These are phyloP conservation scores for Aphrocallistes beatrix DNA, from an alignment of 37 sponge, comb jelly and placozoan species.

Conservation along the genomic window DNA sequence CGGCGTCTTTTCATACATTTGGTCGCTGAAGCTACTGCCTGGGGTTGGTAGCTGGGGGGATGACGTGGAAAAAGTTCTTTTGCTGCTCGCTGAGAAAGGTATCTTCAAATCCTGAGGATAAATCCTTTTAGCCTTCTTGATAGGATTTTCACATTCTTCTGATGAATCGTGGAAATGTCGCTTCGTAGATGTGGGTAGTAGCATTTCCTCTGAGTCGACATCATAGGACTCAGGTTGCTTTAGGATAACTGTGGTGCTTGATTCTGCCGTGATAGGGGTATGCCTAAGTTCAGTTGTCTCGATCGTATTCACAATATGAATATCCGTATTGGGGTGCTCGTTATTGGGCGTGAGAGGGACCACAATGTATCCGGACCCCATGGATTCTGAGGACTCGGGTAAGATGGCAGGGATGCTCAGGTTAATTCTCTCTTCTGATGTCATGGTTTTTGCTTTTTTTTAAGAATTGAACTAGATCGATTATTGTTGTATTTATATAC, in stretches of 20 bases:
- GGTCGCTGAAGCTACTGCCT: neutral
- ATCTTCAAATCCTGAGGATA: neutral
- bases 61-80: neutral
- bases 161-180: neutral
- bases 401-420: neutral
- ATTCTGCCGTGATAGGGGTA: neutral
- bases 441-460: neutral
- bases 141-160: neutral
- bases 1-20: neutral
- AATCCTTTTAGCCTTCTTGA: neutral
- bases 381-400: neutral
- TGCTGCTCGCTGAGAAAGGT: neutral
- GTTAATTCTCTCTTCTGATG: neutral
- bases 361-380: neutral
- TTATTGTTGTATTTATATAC: constrained; percentile 12
- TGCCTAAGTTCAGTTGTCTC: neutral
- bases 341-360: neutral
- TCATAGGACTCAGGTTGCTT: neutral
- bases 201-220: neutral
- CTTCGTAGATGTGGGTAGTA: neutral
- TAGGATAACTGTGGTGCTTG: neutral
- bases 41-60: neutral
- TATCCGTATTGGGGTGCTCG: neutral
- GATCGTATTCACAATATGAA: neutral
- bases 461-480: neutral